Evolutionary conservation across 2,888 invertebrate genomes (phyloP).

Genomic region (Drosophila meridiana): DNA sequence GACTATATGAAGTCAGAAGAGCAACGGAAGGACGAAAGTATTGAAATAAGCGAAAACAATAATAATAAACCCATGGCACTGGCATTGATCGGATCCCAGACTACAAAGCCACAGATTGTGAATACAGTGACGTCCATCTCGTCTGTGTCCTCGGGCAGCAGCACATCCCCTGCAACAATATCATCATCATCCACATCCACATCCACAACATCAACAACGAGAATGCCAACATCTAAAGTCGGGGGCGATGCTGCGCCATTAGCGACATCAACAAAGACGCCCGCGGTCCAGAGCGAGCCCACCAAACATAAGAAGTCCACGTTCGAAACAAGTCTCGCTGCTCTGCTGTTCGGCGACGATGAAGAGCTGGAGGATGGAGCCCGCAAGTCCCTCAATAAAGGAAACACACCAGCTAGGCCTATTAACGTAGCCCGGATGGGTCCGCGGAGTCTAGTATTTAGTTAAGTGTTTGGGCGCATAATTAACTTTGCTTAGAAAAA

Average conservation of each 20-base stretch:
- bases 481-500: conserved; percentile 57
- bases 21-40: conserved; percentile 2
- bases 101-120: conserved; percentile 10
- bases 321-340: conserved; percentile 84
- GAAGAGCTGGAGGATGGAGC: conserved; percentile 71
- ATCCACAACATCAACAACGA: conserved; percentile 25
- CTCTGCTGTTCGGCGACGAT: conserved; percentile 84
- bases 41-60: conserved; percentile 33
- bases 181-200: not conserved
- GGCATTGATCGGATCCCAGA: conserved; percentile 33
- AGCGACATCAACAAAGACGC: conserved; percentile 48
- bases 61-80: conserved; percentile 54
- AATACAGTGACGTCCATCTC: conserved; percentile 17
- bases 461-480: conserved; percentile 34
- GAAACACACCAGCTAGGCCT: conserved; percentile 66
- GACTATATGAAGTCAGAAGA: conserved; percentile 76
- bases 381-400: conserved; percentile 58
- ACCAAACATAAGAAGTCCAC: conserved; percentile 77
- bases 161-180: conserved; percentile 1
- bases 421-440: conserved; percentile 82
- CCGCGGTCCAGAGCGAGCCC: conserved; percentile 37
- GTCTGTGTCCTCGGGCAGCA: conserved; percentile 1
- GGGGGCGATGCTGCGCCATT: not conserved
- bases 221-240: conserved; percentile 3
- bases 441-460: conserved; percentile 74